Evolutionary conservation across 2,797 vertebrate species (phyloP).

Genomic region (Sebastiscus tertius): DNA sequence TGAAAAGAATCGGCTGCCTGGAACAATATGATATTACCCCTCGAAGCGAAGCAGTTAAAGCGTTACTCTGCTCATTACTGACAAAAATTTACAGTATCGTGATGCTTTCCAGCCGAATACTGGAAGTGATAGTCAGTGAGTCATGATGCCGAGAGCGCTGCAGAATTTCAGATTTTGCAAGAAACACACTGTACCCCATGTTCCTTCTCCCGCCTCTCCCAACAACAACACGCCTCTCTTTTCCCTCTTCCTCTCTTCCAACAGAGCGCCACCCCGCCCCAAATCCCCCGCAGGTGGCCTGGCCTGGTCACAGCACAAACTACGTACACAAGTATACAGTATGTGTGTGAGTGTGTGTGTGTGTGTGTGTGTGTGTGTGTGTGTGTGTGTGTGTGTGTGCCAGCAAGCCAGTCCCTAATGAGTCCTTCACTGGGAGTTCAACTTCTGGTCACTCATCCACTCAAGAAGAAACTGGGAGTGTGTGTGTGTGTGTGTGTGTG

Average conservation of each 20-base stretch:
- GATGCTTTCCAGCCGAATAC: constrained; percentile 3
- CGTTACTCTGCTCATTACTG: constrained; percentile 35
- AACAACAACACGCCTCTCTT: constrained; percentile 44
- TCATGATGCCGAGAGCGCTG: constrained; percentile 11
- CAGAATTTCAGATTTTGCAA: constrained; percentile 45
- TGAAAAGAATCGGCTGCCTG: constrained; percentile 7
- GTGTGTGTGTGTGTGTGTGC: constrained; percentile 16
- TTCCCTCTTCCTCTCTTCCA: constrained; percentile 43
- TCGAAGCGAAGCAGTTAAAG: constrained; percentile 17
- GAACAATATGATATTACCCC: constrained; percentile 22
- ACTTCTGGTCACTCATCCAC: constrained; percentile 72
- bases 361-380: constrained; percentile 40
- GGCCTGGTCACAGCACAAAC: constrained; percentile 58
- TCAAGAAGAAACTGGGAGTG: constrained; percentile 34
- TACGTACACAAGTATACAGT: constrained; percentile 18
- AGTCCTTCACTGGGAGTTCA: constrained; percentile 79
- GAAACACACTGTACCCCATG: constrained; percentile 19
- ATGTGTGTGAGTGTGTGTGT: constrained; percentile 12
- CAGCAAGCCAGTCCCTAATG: constrained; percentile 70
- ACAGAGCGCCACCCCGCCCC: constrained; percentile 62
- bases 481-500: background rate
- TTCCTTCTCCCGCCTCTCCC: constrained; percentile 23
- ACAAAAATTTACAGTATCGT: constrained; percentile 21
- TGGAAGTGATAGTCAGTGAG: constrained; percentile 21
- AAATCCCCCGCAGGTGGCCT: constrained; percentile 82